phyloP scores from a whole-genome alignment of 2,888 invertebrate genomes.

The Drosophila prostipennis region DNA sequence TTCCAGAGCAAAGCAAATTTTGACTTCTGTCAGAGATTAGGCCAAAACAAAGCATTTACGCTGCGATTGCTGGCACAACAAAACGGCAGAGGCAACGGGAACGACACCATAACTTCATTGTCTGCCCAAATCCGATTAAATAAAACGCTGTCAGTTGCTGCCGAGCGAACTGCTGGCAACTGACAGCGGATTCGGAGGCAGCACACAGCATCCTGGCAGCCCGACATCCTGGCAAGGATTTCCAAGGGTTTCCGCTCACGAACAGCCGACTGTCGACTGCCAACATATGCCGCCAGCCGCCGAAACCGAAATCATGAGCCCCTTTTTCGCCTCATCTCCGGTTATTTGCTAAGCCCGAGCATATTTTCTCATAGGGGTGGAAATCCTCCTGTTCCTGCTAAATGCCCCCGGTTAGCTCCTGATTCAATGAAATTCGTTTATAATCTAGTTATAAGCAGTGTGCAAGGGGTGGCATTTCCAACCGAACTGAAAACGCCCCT shows the following conservation, averaged over 20 bases:
- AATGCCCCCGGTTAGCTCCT: conserved; percentile 18
- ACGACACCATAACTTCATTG: conserved; percentile 62
- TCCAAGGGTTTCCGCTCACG: conserved; percentile 70
- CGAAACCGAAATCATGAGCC: conserved; percentile 63
- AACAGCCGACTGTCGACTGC: conserved; percentile 45
- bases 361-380: conserved; percentile 62
- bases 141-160: conserved; percentile 64
- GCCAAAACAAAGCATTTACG: conserved; percentile 70
- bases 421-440: conserved; percentile 70
- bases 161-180: conserved; percentile 36
- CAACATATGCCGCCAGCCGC: conserved; percentile 72
- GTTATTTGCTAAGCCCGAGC: conserved; percentile 35
- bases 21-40: conserved; percentile 78
- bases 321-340: conserved; percentile 16
- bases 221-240: conserved; percentile 74
- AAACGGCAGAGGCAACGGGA: conserved; percentile 35
- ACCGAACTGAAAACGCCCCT: conserved; percentile 27
- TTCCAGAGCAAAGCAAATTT: conserved; percentile 64
- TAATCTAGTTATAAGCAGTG: conserved; percentile 76
- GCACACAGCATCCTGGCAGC: conserved; percentile 71
- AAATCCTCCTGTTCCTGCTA: conserved; percentile 48
- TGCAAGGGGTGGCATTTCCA: conserved; percentile 24
- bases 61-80: conserved; percentile 63
- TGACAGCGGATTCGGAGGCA: conserved; percentile 56
- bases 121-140: conserved; percentile 77